Base-by-base conservation (phyloP, 1,140 invertebrate genomes). In the Drosophila bocki region DNA sequence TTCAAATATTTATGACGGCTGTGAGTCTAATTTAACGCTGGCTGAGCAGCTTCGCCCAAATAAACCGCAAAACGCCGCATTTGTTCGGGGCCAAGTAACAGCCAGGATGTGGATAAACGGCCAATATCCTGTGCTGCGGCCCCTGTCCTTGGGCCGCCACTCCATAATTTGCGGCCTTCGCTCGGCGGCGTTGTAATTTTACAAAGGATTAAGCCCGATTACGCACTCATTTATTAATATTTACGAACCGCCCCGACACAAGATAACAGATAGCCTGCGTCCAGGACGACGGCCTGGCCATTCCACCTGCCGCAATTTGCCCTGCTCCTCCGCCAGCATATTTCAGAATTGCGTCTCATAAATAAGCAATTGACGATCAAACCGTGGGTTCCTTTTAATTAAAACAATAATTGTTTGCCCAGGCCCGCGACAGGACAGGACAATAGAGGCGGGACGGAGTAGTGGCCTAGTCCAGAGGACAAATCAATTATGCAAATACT, bases 171-270 rank as follows among this genome's bases (percentile, higher is more conserved):
- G 84, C 50, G 78, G 72, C 62, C 61, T 48, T 50, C 65, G 59
- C 78, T 22, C 19, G 19, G 53, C 13, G 57, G 62, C 60, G 75
- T 80, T 72, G 87, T 90, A 90, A 91, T 91, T 90, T 90, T 61
- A 85, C 85, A 90, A 90, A 90, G 85, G 85, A 90, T 90, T 90
- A 90, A 85, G 75, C 75, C 68, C 82, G 85, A 90, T 90, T 90
- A 90, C 78, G 78, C 82, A 80, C 75, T 90, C 86, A 90, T 90
- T 90, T 90, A 90, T 90, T 80, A 90, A 90, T 90, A 85, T 90
- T 90, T 90, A 90, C 82, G 86, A 80, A 71, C 85, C 41, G 47
- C 32, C 64, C 64, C 64, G 53, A 70, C 67, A 64, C 59, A 61
- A 68, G 51, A 87, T 88, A 77, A 75, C 75, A 90, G 67, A 72